phyloP scores from a whole-genome alignment of 2,113 vertebrate species.

The Chunga burmeisteri region DNA sequence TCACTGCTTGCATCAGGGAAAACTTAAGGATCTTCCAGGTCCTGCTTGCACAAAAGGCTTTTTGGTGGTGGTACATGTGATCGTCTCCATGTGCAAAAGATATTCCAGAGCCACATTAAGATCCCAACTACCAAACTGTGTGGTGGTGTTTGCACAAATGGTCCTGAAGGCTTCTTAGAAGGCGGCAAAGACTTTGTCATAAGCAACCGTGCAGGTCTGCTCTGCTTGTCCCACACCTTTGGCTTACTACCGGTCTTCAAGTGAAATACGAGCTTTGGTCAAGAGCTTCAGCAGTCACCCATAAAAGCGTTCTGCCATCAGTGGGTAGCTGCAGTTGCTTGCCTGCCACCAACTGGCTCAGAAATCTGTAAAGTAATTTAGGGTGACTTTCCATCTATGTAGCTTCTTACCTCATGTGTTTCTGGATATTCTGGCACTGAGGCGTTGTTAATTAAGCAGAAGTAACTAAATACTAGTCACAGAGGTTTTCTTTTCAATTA shows the following conservation, averaged over 20 bases:
- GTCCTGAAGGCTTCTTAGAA: neutral
- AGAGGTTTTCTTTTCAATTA: conserved; percentile 48
- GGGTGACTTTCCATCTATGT: neutral
- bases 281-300: neutral
- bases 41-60: neutral
- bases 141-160: neutral
- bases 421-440: neutral
- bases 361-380: neutral
- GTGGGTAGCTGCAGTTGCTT: neutral
- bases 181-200: neutral
- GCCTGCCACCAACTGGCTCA: neutral
- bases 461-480: neutral
- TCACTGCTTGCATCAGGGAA: neutral
- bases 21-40: neutral
- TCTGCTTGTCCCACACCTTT: neutral
- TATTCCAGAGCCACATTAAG: neutral
- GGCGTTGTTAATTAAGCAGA: neutral
- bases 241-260: neutral
- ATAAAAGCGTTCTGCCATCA: neutral
- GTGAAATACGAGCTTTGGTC: neutral
- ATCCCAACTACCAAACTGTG: neutral
- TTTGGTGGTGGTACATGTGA: neutral
- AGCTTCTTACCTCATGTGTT: neutral
- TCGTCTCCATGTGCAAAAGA: neutral
- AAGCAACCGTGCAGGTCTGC: neutral